Conservation (phyloP, 23 tunicate species). For the Trididemnum miniatum region DNA sequence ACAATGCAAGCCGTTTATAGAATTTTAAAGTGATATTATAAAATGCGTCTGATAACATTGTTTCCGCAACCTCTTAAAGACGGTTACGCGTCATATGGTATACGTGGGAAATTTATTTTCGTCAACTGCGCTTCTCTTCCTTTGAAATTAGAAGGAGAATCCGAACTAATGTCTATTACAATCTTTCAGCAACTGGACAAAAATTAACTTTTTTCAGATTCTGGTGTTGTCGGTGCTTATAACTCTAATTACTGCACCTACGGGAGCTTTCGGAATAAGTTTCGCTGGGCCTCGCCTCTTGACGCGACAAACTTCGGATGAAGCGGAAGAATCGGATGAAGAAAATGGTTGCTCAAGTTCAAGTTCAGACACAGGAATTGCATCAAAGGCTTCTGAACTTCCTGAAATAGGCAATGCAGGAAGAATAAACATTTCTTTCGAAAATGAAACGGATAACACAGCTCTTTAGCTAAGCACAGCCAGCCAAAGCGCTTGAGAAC, state of each 20-base stretch:
- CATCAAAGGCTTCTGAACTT: background rate
- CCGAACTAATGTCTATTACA: too few relatives aligned
- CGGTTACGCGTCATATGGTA: too few relatives aligned
- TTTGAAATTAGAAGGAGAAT: too few relatives aligned
- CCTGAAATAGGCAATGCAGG: background rate
- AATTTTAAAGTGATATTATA: too few relatives aligned
- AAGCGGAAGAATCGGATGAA: background rate
- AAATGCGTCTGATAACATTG: too few relatives aligned
- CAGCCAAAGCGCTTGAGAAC: too few relatives aligned
- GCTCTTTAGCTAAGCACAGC: background rate
- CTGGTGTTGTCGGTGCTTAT: constrained; percentile 72
- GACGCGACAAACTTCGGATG: background rate
- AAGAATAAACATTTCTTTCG: background rate
- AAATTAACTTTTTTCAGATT: constrained; percentile 63
- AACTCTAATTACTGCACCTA: constrained; percentile 81
- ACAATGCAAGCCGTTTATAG: too few relatives aligned
- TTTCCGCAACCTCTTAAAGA: too few relatives aligned
- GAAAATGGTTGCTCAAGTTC: background rate
- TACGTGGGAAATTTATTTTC: too few relatives aligned
- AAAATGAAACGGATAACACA: background rate
- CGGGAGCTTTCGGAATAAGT: constrained; percentile 74
- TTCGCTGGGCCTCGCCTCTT: constrained; percentile 60
- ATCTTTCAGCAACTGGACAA: too few relatives aligned
- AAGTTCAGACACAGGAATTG: background rate
- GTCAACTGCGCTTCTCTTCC: too few relatives aligned